phyloP scores from a whole-genome alignment of 2,888 invertebrate genomes.

The Cremastinae sp. region DNA sequence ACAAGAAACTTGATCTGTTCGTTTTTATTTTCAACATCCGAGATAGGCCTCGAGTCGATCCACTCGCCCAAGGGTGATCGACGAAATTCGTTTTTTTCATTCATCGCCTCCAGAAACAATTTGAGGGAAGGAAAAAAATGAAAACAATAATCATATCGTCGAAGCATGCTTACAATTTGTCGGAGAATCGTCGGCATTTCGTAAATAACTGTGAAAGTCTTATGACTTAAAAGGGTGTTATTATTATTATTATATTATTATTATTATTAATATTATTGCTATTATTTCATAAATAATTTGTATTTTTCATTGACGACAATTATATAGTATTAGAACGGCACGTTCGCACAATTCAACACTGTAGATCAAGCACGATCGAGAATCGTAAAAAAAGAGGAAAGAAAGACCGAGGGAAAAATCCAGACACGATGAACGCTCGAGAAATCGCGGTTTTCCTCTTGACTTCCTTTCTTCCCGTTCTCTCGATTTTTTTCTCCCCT shows the following conservation, averaged over 20 bases:
- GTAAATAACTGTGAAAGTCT: slow-evolving; percentile 54
- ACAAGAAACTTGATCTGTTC: slow-evolving; percentile 27
- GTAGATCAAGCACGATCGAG: slow-evolving; percentile 1
- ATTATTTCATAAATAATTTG: slow-evolving; percentile 64
- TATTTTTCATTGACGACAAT: slow-evolving; percentile 59
- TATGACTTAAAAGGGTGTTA: slow-evolving; percentile 67
- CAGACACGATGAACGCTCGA: too few relatives aligned
- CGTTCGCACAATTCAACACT: slow-evolving; percentile 43
- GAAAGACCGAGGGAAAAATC: background rate
- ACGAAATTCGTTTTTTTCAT: slow-evolving; percentile 15
- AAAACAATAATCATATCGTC: slow-evolving; percentile 29
- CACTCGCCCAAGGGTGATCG: slow-evolving; percentile 19
- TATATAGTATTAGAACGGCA: slow-evolving; percentile 61
- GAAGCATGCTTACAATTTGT: slow-evolving; percentile 35
- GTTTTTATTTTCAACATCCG: slow-evolving; percentile 13
- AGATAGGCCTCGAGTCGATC: slow-evolving; percentile 23
- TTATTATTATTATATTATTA: slow-evolving; percentile 60
- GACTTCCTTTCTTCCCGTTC: slow-evolving; percentile 15
- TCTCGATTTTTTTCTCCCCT: slow-evolving; percentile 1
- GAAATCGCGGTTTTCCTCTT: slow-evolving; percentile 6
- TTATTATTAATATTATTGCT: slow-evolving; percentile 2
- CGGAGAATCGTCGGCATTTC: slow-evolving; percentile 31
- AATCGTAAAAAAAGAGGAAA: slow-evolving; percentile 14
- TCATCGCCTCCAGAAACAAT: slow-evolving; percentile 13
- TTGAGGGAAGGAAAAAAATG: slow-evolving; percentile 13